Evolutionary conservation across 2,797 vertebrate genomes (phyloP).

Genomic region (Acipenser transmontanus): DNA sequence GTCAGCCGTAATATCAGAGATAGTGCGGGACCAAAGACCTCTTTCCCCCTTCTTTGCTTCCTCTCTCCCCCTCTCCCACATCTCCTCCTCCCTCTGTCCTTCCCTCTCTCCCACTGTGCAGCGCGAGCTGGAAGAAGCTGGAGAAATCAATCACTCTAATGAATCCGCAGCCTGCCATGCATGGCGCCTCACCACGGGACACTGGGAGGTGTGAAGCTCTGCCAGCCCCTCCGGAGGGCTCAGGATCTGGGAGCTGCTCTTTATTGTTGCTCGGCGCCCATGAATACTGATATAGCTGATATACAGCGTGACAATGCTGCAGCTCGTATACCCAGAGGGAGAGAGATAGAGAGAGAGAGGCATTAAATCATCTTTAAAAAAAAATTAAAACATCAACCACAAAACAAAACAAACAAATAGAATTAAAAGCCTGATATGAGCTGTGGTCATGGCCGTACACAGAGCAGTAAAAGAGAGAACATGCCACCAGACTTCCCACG

Average conservation of each 20-base stretch:
- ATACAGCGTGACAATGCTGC: slow-evolving; percentile 1
- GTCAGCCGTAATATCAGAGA: slow-evolving; percentile 12
- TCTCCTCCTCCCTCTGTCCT: background rate
- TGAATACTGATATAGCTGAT: too few species aligned
- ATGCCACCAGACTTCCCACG: too few species aligned
- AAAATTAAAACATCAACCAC: background rate
- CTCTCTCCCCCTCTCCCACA: too few species aligned
- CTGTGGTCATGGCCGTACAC: too few species aligned
- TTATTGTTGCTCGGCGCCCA: background rate
- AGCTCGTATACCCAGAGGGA: slow-evolving; percentile 7
- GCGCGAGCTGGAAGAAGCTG: too few species aligned
- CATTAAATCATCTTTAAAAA: background rate
- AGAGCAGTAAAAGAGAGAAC: too few species aligned
- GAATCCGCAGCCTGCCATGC: slow-evolving; percentile 29
- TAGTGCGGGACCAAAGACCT: too few species aligned
- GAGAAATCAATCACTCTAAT: too few species aligned
- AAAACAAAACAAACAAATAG: background rate
- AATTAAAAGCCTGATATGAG: too few species aligned
- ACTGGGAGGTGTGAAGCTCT: slow-evolving; percentile 41
- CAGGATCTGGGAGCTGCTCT: background rate
- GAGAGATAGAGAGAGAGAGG: slow-evolving; percentile 4
- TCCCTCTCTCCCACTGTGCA: slow-evolving; percentile 5
- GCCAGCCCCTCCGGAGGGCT: slow-evolving; percentile 38
- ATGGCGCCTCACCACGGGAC: slow-evolving; percentile 44
- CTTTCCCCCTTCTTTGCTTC: too few species aligned